phyloP scores from a whole-genome alignment of 2,888 invertebrate genomes.

The Sinopyrophorus schimmeli region DNA sequence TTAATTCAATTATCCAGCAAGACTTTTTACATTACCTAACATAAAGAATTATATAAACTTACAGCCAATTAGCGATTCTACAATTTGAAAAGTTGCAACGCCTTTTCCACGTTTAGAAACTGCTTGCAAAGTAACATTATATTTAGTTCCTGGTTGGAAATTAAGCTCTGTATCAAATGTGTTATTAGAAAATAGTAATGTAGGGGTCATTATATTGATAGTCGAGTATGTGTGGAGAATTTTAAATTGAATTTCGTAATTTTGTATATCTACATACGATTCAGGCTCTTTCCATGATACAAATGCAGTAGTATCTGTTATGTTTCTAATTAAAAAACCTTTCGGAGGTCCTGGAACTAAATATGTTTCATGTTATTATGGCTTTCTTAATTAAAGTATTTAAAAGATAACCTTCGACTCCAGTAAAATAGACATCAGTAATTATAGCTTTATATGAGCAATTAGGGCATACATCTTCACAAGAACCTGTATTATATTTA shows the following conservation, averaged over 20 bases:
- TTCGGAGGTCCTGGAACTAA: slow-evolving; percentile 71
- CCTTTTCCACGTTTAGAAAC: slow-evolving; percentile 65
- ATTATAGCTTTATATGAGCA: slow-evolving; percentile 38
- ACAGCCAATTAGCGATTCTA: slow-evolving; percentile 73
- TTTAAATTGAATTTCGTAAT: slow-evolving; percentile 61
- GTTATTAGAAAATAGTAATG: slow-evolving; percentile 64
- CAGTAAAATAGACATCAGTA: slow-evolving; percentile 45
- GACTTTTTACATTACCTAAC: too few relatives aligned
- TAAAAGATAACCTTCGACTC: slow-evolving; percentile 41
- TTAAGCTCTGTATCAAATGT: slow-evolving; percentile 63
- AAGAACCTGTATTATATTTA: slow-evolving; percentile 39
- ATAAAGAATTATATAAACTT: too few relatives aligned
- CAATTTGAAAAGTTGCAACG: slow-evolving; percentile 59
- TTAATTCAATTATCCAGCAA: too few relatives aligned
- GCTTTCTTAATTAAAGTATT: neutral
- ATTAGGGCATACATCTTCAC: slow-evolving; percentile 33
- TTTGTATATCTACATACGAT: slow-evolving; percentile 59
- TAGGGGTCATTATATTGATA: slow-evolving; percentile 56
- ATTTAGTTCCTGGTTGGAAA: slow-evolving; percentile 74
- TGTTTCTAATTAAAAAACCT: slow-evolving; percentile 61
- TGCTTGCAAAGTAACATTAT: slow-evolving; percentile 74
- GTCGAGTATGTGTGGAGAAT: slow-evolving; percentile 64
- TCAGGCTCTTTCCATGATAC: slow-evolving; percentile 64
- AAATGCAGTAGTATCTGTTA: slow-evolving; percentile 66
- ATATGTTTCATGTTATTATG: too few relatives aligned